Evolutionary conservation across 2,797 vertebrate species (phyloP).

Genomic region (Ficedula albicollis): DNA sequence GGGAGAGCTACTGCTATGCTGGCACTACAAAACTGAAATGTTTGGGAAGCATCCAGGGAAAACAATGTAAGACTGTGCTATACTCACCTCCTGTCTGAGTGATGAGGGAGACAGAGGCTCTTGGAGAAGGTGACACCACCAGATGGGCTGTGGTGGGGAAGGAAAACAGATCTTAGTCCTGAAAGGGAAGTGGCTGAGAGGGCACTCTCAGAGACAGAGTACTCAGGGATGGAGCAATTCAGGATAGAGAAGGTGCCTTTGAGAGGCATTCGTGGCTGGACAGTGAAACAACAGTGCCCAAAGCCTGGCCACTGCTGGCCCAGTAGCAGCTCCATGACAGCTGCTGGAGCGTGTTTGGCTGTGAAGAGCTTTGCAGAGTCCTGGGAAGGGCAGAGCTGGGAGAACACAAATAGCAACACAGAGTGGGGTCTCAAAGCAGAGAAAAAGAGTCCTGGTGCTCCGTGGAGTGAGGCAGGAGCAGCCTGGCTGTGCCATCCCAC

Average conservation of each 20-base stretch:
- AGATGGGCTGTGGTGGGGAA: neutral
- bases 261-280: neutral
- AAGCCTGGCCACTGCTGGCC: rapidly evolving
- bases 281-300: rapidly evolving
- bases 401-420: neutral
- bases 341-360: neutral
- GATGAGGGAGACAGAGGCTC: neutral
- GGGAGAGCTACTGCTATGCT: neutral
- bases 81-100: neutral
- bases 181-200: neutral
- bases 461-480: neutral
- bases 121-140: neutral
- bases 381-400: neutral
- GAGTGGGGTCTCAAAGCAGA: neutral
- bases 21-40: neutral
- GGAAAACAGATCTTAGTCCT: neutral
- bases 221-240: neutral
- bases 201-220: neutral
- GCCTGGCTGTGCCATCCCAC: neutral
- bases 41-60: neutral
- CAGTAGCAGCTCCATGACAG: neutral
- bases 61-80: neutral
- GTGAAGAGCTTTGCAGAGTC: neutral
- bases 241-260: neutral
- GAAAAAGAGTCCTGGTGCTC: neutral